Evolutionary conservation across 2,113 vertebrate species (phyloP).

Genomic region (Heterochromis multidens): DNA sequence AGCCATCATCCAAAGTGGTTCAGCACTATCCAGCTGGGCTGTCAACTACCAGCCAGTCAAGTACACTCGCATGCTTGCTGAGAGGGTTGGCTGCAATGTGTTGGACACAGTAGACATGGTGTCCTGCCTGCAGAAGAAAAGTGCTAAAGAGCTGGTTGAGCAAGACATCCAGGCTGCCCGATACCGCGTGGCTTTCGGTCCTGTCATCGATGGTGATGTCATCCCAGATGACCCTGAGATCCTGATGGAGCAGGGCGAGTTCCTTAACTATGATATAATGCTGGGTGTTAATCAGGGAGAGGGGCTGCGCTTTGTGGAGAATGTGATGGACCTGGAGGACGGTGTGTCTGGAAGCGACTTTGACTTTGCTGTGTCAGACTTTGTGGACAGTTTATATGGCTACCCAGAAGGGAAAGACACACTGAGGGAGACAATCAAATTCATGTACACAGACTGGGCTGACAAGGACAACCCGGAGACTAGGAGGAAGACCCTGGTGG

Average conservation of each 20-base stretch:
- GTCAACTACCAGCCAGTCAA: conserved; percentile 99
- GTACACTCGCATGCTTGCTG: conserved; percentile 93
- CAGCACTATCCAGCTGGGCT: conserved; percentile 96
- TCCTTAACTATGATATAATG: conserved; percentile 99
- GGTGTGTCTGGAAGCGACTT: conserved; percentile 96
- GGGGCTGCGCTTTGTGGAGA: conserved; percentile 96
- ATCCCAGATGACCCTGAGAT: conserved; percentile 98
- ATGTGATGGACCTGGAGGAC: conserved; percentile 93
- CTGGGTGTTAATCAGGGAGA: conserved; percentile 97
- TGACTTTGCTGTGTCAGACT: conserved; percentile 96
- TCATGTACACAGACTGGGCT: conserved; percentile 99
- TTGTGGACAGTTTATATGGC: conserved; percentile 96
- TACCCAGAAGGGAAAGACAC: conserved; percentile 98
- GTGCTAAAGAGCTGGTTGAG: conserved; percentile 92
- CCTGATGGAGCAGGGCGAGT: conserved; percentile 99
- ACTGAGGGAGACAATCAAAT: conserved; percentile 95
- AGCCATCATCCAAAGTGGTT: conserved; percentile 98
- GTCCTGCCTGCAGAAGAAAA: conserved; percentile 94
- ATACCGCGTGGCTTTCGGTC: conserved; percentile 96
- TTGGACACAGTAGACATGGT: conserved; percentile 97
- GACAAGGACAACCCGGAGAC: conserved; percentile 98
- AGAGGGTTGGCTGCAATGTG: conserved; percentile 96
- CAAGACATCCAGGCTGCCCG: conserved; percentile 96
- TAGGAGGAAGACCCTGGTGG: conserved; percentile 94
- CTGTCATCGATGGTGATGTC: conserved; percentile 95